Evolutionary conservation across 1,140 invertebrate species (phyloP).

Genomic region (Caligus rogercresseyi): DNA sequence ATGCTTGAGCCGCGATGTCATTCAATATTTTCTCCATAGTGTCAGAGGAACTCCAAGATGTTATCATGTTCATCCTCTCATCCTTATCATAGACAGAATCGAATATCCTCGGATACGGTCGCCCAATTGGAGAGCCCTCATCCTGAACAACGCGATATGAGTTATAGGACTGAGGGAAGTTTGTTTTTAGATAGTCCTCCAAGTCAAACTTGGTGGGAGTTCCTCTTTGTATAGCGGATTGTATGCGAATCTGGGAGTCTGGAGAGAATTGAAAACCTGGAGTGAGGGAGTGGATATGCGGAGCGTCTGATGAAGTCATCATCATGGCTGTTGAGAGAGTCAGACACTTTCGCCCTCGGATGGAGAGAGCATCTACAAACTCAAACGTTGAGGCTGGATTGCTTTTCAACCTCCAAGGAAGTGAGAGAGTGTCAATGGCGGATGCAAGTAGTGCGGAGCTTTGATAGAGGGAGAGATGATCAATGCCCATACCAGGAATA

Average conservation of each 20-base stretch:
- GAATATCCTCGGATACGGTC: not conserved
- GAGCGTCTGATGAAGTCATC: not conserved
- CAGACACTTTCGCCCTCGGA: not conserved
- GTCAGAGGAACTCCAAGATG: constrained; percentile 5
- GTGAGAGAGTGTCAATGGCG: constrained; percentile 8
- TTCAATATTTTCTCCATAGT: not conserved
- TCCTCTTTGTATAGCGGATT: not conserved
- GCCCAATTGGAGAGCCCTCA: not conserved
- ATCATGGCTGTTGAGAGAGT: not conserved
- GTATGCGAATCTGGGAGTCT: not conserved
- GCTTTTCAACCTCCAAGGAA: constrained; percentile 11
- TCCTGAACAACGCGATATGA: not conserved
- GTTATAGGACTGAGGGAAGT: not conserved
- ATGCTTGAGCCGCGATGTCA: not conserved
- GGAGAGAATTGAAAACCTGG: not conserved
- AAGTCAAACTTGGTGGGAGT: not conserved
- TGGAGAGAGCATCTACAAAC: not conserved
- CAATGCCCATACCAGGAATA: not conserved
- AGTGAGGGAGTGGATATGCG: not conserved
- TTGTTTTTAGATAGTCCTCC: not conserved
- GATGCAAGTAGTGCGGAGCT: constrained; percentile 14
- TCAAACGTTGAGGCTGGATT: not conserved
- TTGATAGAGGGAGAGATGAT: constrained; percentile 1
- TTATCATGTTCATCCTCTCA: not conserved
- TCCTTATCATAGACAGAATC: too few species aligned